Conservation (phyloP, 1,140 invertebrate species). For the Myzus persicae region DNA sequence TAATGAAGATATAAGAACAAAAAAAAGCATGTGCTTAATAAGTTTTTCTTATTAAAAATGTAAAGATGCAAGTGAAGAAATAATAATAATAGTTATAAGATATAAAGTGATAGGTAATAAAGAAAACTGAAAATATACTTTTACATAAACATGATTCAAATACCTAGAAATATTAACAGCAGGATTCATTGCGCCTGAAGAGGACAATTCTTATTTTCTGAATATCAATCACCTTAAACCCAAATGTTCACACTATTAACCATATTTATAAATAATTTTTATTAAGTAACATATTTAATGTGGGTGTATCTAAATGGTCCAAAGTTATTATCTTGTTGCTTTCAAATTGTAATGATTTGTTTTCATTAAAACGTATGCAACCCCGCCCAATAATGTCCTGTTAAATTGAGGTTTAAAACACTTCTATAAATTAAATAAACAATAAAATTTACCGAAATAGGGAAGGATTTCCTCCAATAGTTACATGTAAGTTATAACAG, state of each 20-base stretch:
- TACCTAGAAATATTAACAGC: slow-evolving; percentile 47
- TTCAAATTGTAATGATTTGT: neutral
- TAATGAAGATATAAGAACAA: slow-evolving; percentile 21
- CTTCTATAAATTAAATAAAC: neutral
- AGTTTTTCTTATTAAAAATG: neutral
- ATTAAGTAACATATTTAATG: slow-evolving; percentile 5
- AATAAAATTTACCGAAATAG: neutral
- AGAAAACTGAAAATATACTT: slow-evolving; percentile 49
- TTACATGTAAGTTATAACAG: slow-evolving; percentile 8
- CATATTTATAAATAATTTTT: slow-evolving; percentile 35
- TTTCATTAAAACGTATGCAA: neutral
- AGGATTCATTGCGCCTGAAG: slow-evolving; percentile 49
- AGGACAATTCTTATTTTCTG: slow-evolving; percentile 35
- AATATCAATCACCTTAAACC: slow-evolving; percentile 57
- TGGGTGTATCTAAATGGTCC: neutral
- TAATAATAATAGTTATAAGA: neutral
- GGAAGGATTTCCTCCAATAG: neutral
- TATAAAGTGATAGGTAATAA: slow-evolving; percentile 21
- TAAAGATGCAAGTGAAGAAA: slow-evolving; percentile 38
- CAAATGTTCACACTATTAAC: slow-evolving; percentile 52
- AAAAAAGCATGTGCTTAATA: slow-evolving; percentile 4
- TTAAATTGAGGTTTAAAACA: neutral
- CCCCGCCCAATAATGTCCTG: neutral
- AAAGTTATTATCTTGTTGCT: neutral
- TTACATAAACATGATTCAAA: slow-evolving; percentile 41